phyloP scores from a whole-genome alignment of 2,888 invertebrate genomes.

The Mythimna pallens region DNA sequence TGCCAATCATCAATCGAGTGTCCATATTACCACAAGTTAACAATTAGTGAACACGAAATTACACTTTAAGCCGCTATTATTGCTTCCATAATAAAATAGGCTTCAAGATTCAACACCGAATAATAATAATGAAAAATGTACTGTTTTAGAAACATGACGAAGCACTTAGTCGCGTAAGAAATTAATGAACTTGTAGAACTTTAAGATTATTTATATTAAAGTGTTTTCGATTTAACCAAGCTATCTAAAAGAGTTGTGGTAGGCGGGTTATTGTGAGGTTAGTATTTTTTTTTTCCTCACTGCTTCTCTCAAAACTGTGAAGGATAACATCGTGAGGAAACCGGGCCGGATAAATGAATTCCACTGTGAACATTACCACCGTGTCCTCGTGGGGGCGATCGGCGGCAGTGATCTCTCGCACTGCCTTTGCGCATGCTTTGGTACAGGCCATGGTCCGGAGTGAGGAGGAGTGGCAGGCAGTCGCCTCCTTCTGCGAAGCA shows the following conservation, averaged over 20 bases:
- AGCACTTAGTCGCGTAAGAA: conserved; percentile 46
- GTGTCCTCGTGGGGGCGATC: too few species aligned
- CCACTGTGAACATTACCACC: too few species aligned
- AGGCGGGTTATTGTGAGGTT: too few species aligned
- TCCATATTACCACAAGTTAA: conserved; percentile 10
- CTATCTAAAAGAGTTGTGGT: neutral
- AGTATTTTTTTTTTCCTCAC: too few species aligned
- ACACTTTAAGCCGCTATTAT: conserved; percentile 27
- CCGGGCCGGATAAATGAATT: too few species aligned
- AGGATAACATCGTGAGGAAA: too few species aligned
- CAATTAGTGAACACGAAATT: conserved; percentile 34
- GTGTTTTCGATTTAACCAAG: neutral
- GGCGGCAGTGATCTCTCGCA: too few species aligned
- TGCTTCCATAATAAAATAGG: conserved; percentile 23
- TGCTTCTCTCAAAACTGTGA: too few species aligned
- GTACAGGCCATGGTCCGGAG: too few species aligned
- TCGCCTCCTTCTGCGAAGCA: too few species aligned
- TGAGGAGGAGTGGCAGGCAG: too few species aligned
- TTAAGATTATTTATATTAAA: conserved; percentile 1
- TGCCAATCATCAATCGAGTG: conserved; percentile 8
- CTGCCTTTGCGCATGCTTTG: too few species aligned
- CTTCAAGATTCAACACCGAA: conserved; percentile 19
- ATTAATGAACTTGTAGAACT: conserved; percentile 40
- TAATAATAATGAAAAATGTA: conserved; percentile 46
- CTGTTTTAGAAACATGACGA: conserved; percentile 40